phyloP scores from a whole-genome alignment of 2,113 vertebrate genomes.

The Agelaius tricolor region DNA sequence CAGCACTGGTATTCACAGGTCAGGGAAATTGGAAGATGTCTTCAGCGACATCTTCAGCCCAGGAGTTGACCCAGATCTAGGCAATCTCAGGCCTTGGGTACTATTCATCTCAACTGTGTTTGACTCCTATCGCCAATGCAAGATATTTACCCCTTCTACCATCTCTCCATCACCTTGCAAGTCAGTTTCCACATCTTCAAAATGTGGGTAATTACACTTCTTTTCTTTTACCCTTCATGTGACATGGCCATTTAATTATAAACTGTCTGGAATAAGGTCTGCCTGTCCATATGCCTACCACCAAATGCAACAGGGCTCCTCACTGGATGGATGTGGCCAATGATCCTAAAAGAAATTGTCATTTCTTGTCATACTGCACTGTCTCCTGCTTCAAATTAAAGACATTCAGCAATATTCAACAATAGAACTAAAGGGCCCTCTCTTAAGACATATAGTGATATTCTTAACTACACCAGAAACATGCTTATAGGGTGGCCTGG shows the following conservation, averaged over 20 bases:
- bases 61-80: not conserved
- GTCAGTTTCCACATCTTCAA: not conserved
- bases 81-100: not conserved
- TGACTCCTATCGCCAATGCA: not conserved
- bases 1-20: not conserved
- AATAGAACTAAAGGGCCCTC: not conserved
- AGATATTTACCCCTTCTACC: not conserved
- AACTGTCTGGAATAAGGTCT: constrained; percentile 14
- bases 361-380: not conserved
- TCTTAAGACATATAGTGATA: constrained; percentile 6
- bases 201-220: not conserved
- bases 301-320: not conserved
- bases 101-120: not conserved
- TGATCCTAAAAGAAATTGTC: not conserved
- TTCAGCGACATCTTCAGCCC: not conserved
- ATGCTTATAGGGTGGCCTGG: constrained; percentile 36
- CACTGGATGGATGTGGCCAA: not conserved
- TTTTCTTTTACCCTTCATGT: not conserved
- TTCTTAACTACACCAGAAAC: constrained; percentile 47
- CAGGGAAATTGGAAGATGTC: not conserved
- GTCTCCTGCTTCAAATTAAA: not conserved
- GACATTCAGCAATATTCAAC: not conserved
- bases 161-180: not conserved
- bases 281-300: not conserved
- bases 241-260: not conserved